Base-by-base conservation (phyloP, 2,888 invertebrate species). In the Apantesis nais region DNA sequence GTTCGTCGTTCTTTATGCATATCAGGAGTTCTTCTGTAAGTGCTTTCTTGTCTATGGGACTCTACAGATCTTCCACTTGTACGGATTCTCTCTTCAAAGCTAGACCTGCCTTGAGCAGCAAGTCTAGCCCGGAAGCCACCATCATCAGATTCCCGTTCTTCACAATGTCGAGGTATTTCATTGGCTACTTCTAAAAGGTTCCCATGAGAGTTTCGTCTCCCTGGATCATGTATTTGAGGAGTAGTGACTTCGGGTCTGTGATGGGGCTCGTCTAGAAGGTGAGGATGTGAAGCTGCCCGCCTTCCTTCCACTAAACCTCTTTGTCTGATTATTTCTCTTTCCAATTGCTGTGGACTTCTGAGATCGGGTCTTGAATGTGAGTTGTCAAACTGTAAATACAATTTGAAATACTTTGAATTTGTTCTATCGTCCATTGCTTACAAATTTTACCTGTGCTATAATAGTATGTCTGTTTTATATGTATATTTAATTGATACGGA, bases 221-320 rank as follows among this genome's bases (percentile, higher is more conserved):
- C 92, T 76, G 90, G 84, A 78, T 90, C 90, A 64, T 89, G 92
- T 74, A 91, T 92, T 87, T 86, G 95, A 80, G 93, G 90, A 9
- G 91, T 87, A 4, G 86, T 88, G 22, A 89, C 82, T 84, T 95
- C 94, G 31, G 88, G 88, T 83, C 93, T 86, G 8, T 87, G 88
- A 22, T 89, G 93, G 2, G 91, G 93, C 69, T 95, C 95, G 41
- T 94, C 96, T 48, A 96, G 92, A 7, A 97, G 91, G 80, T 97
- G 97, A 2, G 97, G 97, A 80, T 97, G 97, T 0, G 97, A 97
- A 0, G 96, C 93, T 0, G 97, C 96, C 62, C 96, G 90, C 82
- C 96, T 91, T 0, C 93, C 95, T 86, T 96, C 96, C 8, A 90
- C 86, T 62, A 96, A 93, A 61, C 95, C 96, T 88, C 95, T 92